These are phyloP conservation scores for Nothocercus nigrocapillus DNA, from an alignment of 2,113 vertebrate genomes.

Conservation along the genomic window DNA sequence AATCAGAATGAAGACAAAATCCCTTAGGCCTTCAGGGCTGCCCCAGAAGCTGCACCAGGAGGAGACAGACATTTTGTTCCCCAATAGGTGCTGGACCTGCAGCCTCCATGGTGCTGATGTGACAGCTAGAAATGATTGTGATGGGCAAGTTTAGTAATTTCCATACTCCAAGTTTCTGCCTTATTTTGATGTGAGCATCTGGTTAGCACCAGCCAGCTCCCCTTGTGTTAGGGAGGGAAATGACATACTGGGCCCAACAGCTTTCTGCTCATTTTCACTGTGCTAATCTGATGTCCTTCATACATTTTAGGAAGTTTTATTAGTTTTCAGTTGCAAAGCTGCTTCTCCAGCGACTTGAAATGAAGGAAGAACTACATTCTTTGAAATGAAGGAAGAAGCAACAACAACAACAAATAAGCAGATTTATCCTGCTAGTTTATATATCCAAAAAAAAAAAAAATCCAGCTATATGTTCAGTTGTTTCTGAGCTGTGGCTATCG, in stretches of 20 bases:
- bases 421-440: background rate
- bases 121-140: background rate
- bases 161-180: background rate
- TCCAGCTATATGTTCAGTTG: background rate
- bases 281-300: background rate
- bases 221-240: background rate
- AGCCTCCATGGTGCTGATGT: background rate
- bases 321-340: background rate
- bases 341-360: background rate
- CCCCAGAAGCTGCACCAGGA: background rate
- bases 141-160: background rate
- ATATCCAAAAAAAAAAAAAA: background rate
- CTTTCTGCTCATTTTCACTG: background rate
- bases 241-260: background rate
- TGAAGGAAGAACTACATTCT: background rate
- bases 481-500: background rate
- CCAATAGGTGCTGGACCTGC: background rate
- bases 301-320: background rate
- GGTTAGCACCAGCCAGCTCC: background rate
- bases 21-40: background rate
- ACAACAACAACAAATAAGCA: background rate
- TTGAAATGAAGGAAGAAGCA: background rate
- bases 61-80: background rate
- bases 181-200: accelerated
- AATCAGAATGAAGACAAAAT: background rate